A percentile compares a stretch with the other conserved stretches of the same genome.
These are phyloP conservation scores for Alethe diademata DNA, from an alignment of 2,113 vertebrate genomes.

Conservation along the genomic window DNA sequence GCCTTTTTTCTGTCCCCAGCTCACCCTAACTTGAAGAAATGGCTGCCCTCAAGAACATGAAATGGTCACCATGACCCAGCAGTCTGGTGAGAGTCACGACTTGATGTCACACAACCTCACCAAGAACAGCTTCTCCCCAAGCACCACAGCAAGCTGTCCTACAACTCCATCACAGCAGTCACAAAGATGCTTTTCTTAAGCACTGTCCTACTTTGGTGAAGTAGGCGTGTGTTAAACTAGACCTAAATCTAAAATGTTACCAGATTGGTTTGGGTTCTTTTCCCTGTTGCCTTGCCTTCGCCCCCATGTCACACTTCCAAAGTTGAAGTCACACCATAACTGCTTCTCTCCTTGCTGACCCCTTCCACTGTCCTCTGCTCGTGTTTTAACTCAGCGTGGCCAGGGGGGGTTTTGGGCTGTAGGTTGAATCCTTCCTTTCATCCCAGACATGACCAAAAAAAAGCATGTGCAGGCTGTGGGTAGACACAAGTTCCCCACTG, in stretches of 20 bases:
- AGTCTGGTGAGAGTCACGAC: not conserved
- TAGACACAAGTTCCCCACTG: not conserved
- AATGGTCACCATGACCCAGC: not conserved
- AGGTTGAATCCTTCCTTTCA: not conserved
- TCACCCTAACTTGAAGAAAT: not conserved
- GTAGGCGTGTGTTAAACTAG: conserved; percentile 15
- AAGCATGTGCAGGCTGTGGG: not conserved
- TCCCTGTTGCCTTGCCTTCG: not conserved
- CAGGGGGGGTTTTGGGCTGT: not conserved
- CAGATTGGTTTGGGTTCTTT: not conserved
- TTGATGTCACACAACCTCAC: not conserved
- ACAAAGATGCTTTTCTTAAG: not conserved
- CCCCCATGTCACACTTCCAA: not conserved
- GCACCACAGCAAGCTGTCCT: not conserved
- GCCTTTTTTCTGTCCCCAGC: not conserved
- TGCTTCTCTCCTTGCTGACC: not conserved
- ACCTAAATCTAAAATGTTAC: conserved; percentile 3
- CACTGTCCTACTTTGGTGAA: conserved; percentile 6
- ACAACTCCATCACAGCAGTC: not conserved
- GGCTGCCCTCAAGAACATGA: not conserved
- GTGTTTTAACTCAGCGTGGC: accelerated
- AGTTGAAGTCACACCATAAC: not conserved
- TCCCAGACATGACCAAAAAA: not conserved
- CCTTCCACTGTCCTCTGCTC: not conserved
- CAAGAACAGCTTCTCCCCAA: not conserved